Evolutionary conservation across 2,888 invertebrate species (phyloP), one percentile per base, ranked within the genome.

Genomic region (Hololepta plana): DNA sequence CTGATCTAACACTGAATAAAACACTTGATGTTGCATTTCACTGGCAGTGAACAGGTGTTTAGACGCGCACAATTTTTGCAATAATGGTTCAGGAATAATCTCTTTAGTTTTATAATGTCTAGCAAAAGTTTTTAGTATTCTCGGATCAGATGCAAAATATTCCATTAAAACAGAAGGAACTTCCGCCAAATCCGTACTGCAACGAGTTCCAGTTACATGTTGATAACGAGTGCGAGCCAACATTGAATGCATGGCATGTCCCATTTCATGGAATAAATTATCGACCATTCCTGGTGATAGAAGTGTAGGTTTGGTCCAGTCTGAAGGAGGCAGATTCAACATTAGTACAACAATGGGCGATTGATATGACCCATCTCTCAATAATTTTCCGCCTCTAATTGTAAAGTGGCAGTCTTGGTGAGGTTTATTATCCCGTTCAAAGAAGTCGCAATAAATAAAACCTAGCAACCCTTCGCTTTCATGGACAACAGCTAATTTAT

Each of bases 391-490:
- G 6, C 96, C 96, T 46, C 81, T 76, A 38, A 99, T 93, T 1
- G 98, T 98, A 57, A 93, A 98, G 55, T 99, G 98, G 45, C 98
- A 98, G 53, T 99, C 98, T 60, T 93, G 93, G 53, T 84, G 77
- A 4, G 87, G 82, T 57, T 98, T 98, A n/a, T 79, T 79, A 12
- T 64, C 58, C 27, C 93, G 61, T 54, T 87, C 85, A 48, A 82
- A 96, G 45, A 98, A 77, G 59, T 99, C 98, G 53, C 96, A 93
- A 57, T 96, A 98, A 41, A 98, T 90, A 46, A 85, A 71, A 0
- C 98, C 98, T 15, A 98, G 57, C 7, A 79, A 50, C 1, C 82
- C 82, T 45, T 87, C 80, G 0, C 53, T 59, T 41, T 80, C 75
- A 43, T 90, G 81, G 2, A 74, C 66, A 12, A 93, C 90, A n/a